These are phyloP conservation scores for Petrocephalus sullivani DNA, from an alignment of 2,797 vertebrate species.

Conservation along the genomic window DNA sequence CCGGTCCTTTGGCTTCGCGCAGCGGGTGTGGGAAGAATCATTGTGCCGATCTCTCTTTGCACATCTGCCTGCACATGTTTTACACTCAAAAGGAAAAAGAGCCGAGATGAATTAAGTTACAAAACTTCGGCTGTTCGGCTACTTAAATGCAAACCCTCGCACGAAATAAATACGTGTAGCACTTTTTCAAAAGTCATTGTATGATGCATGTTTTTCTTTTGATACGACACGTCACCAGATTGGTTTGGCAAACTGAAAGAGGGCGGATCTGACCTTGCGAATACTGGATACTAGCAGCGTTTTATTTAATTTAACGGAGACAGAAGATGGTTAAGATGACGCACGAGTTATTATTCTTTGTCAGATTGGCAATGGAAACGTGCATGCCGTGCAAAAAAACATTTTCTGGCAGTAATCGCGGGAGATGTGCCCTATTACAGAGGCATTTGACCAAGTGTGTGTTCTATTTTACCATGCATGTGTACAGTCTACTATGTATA, in stretches of 20 bases:
- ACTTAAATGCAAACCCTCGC: background rate
- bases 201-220: background rate
- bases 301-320: background rate
- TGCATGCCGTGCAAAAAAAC: background rate
- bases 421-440: background rate
- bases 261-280: background rate
- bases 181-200: background rate
- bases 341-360: constrained; percentile 1
- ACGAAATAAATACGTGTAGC: background rate
- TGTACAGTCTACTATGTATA: background rate
- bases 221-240: background rate
- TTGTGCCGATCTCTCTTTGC: background rate
- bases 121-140: background rate
- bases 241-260: background rate
- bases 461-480: background rate
- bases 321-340: background rate
- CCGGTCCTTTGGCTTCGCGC: background rate
- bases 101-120: background rate
- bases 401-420: background rate
- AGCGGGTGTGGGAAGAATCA: background rate
- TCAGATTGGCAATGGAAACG: background rate
- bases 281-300: background rate
- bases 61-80: background rate
- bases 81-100: background rate
- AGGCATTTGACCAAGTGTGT: no score